phyloP scores from a whole-genome alignment of 1,140 invertebrate species.

The Temnothorax curvispinosus region DNA sequence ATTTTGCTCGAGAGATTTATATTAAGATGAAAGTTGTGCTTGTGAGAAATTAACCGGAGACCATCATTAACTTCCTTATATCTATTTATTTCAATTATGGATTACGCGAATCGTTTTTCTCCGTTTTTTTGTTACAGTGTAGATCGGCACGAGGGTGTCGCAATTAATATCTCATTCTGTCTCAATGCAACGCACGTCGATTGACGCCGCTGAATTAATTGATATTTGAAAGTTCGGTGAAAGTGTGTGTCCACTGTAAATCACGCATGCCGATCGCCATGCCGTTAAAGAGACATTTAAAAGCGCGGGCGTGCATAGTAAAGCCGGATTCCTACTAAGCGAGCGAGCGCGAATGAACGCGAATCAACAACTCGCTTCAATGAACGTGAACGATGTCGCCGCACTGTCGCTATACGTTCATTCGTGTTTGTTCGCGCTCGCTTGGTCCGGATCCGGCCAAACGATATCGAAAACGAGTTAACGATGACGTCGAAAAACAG shows the following conservation, averaged over 20 bases:
- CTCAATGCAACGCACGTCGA: background rate
- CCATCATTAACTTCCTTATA: background rate
- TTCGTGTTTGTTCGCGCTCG: background rate
- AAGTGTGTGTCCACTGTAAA: conserved; percentile 26
- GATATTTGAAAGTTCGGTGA: conserved; percentile 38
- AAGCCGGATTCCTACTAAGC: background rate
- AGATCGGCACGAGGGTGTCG: background rate
- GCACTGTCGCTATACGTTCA: background rate
- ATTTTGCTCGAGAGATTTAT: background rate
- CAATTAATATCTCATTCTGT: conserved; percentile 28
- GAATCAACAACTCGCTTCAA: background rate
- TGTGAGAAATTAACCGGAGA: background rate
- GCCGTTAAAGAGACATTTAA: conserved; percentile 42
- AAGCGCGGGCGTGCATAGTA: conserved; percentile 9
- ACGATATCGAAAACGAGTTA: background rate
- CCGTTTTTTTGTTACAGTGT: background rate
- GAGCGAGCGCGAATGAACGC: background rate
- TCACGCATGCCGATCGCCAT: conserved; percentile 6
- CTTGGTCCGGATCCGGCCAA: background rate
- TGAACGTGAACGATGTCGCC: background rate
- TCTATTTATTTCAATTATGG: background rate
- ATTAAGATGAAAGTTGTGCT: background rate
- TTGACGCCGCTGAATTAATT: conserved; percentile 33
- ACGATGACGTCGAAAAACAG: conserved; percentile 1
- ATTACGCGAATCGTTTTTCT: background rate